A percentile compares a stretch with the other conserved stretches of the same genome.
These are phyloP conservation scores for Entomyzon cyanotis DNA, from an alignment of 2,113 vertebrate species.

Conservation along the genomic window DNA sequence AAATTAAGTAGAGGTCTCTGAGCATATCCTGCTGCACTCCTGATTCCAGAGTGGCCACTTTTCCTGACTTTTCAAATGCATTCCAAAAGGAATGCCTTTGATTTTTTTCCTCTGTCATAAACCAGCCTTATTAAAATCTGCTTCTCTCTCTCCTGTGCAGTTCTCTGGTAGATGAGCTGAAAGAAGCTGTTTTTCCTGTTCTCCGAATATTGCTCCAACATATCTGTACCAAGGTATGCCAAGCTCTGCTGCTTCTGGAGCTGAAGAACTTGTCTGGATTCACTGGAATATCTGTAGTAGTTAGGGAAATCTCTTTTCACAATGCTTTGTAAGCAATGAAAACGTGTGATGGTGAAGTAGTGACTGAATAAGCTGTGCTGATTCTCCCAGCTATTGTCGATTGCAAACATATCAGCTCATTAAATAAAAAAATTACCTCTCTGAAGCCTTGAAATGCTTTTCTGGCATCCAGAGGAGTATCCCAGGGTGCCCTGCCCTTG, in stretches of 20 bases:
- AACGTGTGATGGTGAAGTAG: neutral
- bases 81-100: neutral
- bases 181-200: neutral
- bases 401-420: neutral
- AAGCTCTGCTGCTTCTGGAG: neutral
- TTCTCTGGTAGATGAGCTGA: neutral
- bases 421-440: neutral
- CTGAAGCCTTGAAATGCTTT: neutral
- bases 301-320: neutral
- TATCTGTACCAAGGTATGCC: conserved; percentile 77
- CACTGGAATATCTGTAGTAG: fast-evolving
- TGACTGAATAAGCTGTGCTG: neutral
- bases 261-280: neutral
- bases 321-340: neutral
- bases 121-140: neutral
- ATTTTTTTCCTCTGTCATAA: neutral
- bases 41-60: neutral
- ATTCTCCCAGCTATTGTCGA: neutral
- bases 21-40: neutral
- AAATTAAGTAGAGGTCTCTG: neutral
- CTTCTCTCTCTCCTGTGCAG: neutral
- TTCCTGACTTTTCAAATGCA: neutral
- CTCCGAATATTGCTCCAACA: neutral
- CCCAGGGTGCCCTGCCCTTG: neutral
- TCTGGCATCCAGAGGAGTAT: neutral